phyloP scores from a whole-genome alignment of 2,113 vertebrate genomes.

The Odobenus rosmarus region DNA sequence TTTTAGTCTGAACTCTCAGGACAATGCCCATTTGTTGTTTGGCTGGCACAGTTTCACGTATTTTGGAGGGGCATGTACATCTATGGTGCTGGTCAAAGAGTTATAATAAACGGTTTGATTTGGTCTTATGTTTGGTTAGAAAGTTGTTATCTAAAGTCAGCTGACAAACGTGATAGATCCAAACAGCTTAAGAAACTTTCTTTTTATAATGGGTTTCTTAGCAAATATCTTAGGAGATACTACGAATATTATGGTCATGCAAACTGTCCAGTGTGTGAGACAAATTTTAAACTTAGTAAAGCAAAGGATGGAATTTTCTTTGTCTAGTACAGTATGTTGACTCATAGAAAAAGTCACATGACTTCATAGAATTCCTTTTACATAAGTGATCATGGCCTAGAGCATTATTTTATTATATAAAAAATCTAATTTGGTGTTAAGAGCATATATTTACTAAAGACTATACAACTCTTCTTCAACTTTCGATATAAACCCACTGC shows the following conservation, averaged over 20 bases:
- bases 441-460: neutral
- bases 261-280: neutral
- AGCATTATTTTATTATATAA: slow-evolving; percentile 6
- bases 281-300: slow-evolving; percentile 33
- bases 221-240: neutral
- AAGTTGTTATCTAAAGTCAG: slow-evolving; percentile 55
- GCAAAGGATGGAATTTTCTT: slow-evolving; percentile 9
- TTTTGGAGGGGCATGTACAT: slow-evolving; percentile 38
- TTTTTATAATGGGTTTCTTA: slow-evolving; percentile 17
- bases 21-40: slow-evolving; percentile 65
- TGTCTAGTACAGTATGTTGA: slow-evolving; percentile 1
- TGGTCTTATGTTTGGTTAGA: slow-evolving; percentile 1
- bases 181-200: slow-evolving; percentile 10
- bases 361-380: neutral
- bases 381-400: neutral
- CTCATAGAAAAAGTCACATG: neutral
- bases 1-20: slow-evolving; percentile 28
- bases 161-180: slow-evolving; percentile 46
- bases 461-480: neutral
- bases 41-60: slow-evolving; percentile 46
- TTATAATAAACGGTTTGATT: neutral
- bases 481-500: neutral
- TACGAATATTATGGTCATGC: neutral
- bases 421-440: slow-evolving; percentile 24
- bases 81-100: neutral